Evolutionary conservation across 2,888 invertebrate genomes (phyloP).

Genomic region (Ryuthela nishihirai): DNA sequence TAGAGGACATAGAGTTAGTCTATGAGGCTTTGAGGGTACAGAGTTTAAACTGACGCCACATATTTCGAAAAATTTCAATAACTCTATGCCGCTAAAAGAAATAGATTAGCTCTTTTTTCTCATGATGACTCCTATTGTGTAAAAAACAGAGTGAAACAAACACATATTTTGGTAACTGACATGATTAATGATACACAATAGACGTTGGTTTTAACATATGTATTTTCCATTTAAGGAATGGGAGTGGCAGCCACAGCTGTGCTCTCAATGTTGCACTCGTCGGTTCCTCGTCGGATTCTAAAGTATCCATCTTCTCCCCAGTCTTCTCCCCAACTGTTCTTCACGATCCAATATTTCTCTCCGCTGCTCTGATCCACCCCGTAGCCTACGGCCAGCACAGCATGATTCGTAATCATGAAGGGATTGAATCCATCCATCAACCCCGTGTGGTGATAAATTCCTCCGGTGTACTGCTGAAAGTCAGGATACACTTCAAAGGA

Average conservation of each 20-base stretch:
- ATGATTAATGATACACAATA: too few relatives aligned
- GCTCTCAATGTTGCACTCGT: constrained; percentile 40
- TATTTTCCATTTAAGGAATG: constrained; percentile 40
- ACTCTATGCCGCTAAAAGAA: too few relatives aligned
- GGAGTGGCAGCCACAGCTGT: constrained; percentile 37
- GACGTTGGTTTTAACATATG: too few relatives aligned
- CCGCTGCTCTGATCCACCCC: constrained; percentile 47
- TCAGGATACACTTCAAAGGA: constrained; percentile 54
- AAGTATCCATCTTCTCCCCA: constrained; percentile 48
- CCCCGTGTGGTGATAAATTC: constrained; percentile 53
- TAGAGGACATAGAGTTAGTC: too few relatives aligned
- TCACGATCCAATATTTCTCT: constrained; percentile 45
- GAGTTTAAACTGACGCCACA: too few relatives aligned
- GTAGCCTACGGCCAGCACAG: constrained; percentile 53
- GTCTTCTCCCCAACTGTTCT: constrained; percentile 45
- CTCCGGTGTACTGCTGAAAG: constrained; percentile 49
- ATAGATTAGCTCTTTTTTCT: too few relatives aligned
- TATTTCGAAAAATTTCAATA: too few relatives aligned
- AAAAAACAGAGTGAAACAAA: too few relatives aligned
- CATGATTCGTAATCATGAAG: constrained; percentile 50
- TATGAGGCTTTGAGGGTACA: too few relatives aligned
- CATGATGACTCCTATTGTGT: too few relatives aligned
- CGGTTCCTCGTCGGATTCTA: constrained; percentile 45
- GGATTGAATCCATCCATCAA: constrained; percentile 47
- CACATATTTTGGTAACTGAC: too few relatives aligned